These are phyloP conservation scores for Paraescarpia echinospica DNA, from an alignment of 1,140 invertebrate genomes.

Conservation along the genomic window DNA sequence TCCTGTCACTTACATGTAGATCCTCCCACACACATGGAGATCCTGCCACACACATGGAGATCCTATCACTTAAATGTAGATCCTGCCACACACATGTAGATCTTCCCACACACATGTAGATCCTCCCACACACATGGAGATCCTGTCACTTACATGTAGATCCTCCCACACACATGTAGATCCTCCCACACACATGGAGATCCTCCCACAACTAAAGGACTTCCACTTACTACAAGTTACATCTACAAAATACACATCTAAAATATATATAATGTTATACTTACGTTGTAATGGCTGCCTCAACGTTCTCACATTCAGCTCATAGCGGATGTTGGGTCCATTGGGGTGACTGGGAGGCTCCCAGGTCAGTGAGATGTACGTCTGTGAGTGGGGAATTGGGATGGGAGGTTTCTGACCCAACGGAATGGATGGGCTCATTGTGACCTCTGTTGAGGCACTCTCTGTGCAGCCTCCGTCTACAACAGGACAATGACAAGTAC, in stretches of 20 bases:
- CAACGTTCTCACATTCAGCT: slow-evolving; percentile 47
- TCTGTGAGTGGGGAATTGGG: slow-evolving; percentile 48
- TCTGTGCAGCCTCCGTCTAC: slow-evolving; percentile 55
- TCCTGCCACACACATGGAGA: no score
- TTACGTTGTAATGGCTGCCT: slow-evolving; percentile 51
- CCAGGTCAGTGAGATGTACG: slow-evolving; percentile 49
- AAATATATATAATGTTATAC: slow-evolving; percentile 25
- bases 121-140: no score
- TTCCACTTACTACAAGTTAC: background rate
- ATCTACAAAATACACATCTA: background rate
- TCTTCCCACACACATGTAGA: no score
- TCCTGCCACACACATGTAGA: no score
- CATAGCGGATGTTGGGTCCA: slow-evolving; percentile 50
- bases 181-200: no score
- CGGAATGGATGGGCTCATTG: slow-evolving; percentile 43
- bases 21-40: no score
- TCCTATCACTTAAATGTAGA: no score
- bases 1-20: no score
- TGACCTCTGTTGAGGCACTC: slow-evolving; percentile 40
- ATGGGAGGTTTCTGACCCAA: slow-evolving; percentile 43
- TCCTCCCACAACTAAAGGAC: no score
- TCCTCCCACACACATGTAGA: no score
- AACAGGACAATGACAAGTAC: slow-evolving; percentile 1
- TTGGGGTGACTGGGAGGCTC: slow-evolving; percentile 41
- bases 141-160: no score